These are phyloP conservation scores for Trissolcus japonicus DNA, from an alignment of 2,888 invertebrate species.

Conservation along the genomic window DNA sequence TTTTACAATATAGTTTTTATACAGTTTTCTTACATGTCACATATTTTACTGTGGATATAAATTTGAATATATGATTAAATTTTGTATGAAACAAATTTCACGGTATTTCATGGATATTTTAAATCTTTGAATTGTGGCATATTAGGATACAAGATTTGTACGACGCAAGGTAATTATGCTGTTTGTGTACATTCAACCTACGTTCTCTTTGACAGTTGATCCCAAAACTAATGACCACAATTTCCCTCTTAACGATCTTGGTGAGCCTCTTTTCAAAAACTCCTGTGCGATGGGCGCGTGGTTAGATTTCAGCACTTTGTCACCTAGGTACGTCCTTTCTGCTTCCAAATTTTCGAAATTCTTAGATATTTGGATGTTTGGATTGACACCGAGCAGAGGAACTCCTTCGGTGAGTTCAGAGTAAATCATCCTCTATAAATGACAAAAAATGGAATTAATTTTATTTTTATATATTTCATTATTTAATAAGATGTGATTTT, in stretches of 20 bases:
- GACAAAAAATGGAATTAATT: too few relatives aligned
- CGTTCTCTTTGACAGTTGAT: conserved; percentile 83
- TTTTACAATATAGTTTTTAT: too few relatives aligned
- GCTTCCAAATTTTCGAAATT: conserved; percentile 81
- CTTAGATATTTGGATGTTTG: conserved; percentile 78
- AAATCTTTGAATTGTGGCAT: too few relatives aligned
- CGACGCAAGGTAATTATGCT: too few relatives aligned
- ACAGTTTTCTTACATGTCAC: too few relatives aligned
- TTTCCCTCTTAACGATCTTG: conserved; percentile 86
- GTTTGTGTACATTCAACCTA: conserved; percentile 68
- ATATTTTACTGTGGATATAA: too few relatives aligned
- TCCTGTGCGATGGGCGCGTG: conserved; percentile 94
- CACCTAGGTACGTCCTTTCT: conserved; percentile 85
- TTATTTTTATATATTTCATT: background rate
- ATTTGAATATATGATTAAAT: too few relatives aligned
- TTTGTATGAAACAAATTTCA: too few relatives aligned
- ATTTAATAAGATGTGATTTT: background rate
- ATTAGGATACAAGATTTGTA: too few relatives aligned
- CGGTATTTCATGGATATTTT: too few relatives aligned
- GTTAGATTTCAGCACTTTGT: conserved; percentile 85
- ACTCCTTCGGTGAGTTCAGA: conserved; percentile 86
- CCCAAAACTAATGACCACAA: conserved; percentile 93
- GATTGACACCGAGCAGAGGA: conserved; percentile 85
- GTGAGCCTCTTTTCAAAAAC: conserved; percentile 90
- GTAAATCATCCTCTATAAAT: conserved; percentile 81